Evolutionary conservation across 1,140 invertebrate species (phyloP).

Genomic region (Lordiphosa collinella): DNA sequence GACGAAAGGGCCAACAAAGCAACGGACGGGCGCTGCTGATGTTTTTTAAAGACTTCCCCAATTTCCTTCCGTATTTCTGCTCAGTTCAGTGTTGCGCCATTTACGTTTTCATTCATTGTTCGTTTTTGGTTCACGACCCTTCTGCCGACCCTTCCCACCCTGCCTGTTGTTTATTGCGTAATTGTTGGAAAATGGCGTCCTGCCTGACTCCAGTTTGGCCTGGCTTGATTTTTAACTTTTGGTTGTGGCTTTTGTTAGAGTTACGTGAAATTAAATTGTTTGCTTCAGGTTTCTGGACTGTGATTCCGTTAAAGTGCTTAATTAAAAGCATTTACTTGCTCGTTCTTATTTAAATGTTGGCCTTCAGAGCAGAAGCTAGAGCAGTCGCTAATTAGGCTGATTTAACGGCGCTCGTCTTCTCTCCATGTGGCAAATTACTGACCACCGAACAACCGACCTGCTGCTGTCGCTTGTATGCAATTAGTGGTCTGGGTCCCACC

Average conservation of each 20-base stretch:
- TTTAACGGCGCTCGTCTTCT: constrained; percentile 14
- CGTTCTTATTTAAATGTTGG: background rate
- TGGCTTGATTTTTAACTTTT: constrained; percentile 12
- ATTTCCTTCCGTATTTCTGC: constrained; percentile 6
- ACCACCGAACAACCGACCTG: constrained; percentile 12
- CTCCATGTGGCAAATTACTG: constrained; percentile 22
- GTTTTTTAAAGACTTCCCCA: constrained; percentile 10
- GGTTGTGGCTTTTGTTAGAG: constrained; percentile 3
- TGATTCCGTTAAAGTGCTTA: constrained; percentile 12
- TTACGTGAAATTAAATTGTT: constrained; percentile 34
- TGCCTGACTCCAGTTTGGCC: constrained; percentile 10
- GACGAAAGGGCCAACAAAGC: background rate
- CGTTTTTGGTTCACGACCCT: background rate
- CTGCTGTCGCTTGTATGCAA: constrained; percentile 14
- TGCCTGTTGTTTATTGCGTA: constrained; percentile 39
- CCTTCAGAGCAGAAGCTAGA: constrained; percentile 4
- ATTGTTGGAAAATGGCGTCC: constrained; percentile 44
- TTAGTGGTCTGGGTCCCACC: constrained; percentile 9
- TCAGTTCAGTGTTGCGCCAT: too few species aligned
- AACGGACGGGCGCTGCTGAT: background rate
- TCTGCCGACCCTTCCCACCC: constrained; percentile 4
- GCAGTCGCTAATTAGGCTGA: constrained; percentile 30
- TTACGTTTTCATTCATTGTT: background rate
- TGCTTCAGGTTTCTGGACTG: constrained; percentile 6
- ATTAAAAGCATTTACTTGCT: constrained; percentile 23